These are phyloP conservation scores for Limnodromus scolopaceus DNA, from an alignment of 2,797 vertebrate genomes.

Conservation along the genomic window DNA sequence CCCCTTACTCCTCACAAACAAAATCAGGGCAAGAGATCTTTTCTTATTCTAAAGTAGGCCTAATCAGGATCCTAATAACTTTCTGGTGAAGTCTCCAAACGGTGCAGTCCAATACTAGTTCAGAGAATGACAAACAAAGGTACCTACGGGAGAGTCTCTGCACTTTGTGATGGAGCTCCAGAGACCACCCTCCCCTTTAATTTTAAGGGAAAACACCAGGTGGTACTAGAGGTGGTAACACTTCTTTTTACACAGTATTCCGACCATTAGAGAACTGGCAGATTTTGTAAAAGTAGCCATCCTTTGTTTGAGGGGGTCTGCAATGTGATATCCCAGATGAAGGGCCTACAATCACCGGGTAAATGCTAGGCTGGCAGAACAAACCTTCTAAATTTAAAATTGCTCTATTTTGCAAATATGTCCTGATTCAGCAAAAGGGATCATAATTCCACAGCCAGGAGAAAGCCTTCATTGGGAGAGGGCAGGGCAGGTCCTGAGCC, in stretches of 20 bases:
- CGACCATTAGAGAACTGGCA: background rate
- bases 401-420: background rate
- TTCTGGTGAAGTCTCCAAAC: background rate
- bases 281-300: background rate
- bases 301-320: background rate
- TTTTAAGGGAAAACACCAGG: slow-evolving; percentile 38
- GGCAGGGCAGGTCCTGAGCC: background rate
- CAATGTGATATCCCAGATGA: background rate
- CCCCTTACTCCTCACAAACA: background rate
- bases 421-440: background rate
- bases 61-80: background rate
- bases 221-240: slow-evolving; percentile 14
- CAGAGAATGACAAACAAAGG: background rate
- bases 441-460: background rate
- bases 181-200: background rate
- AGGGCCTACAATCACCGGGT: background rate
- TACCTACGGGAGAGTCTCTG: too few species aligned
- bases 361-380: background rate
- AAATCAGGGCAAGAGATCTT: background rate
- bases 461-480: background rate
- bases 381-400: background rate
- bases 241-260: background rate
- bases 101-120: background rate
- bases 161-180: background rate
- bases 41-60: background rate